A percentile compares a stretch with the other conserved stretches of the same genome.
Conservation (phyloP, 1,140 invertebrate species). For the Zaprionus capensis region DNA sequence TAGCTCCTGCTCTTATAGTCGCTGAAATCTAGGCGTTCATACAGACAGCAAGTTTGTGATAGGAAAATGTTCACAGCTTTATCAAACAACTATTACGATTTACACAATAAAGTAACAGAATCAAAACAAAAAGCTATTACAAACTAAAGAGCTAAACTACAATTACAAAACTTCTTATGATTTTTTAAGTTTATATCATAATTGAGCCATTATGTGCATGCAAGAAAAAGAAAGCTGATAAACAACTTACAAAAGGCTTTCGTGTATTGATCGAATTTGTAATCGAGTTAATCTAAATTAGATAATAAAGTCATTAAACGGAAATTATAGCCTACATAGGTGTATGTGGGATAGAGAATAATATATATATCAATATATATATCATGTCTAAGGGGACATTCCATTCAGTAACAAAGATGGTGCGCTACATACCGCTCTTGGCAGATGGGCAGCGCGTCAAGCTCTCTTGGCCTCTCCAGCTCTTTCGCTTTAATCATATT, state of each 20-base stretch:
- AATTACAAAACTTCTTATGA: conserved; percentile 66
- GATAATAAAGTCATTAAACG: not conserved
- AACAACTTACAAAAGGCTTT: conserved; percentile 15
- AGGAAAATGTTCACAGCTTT: no score
- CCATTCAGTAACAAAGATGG: conserved; percentile 48
- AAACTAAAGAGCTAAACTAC: conserved; percentile 40
- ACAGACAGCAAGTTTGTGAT: no score
- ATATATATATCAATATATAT: conserved; percentile 46
- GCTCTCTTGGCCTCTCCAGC: conserved; percentile 61
- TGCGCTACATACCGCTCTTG: conserved; percentile 67
- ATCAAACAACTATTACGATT: not conserved
- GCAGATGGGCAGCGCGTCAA: conserved; percentile 59
- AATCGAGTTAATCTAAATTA: not conserved
- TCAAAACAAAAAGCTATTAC: conserved; percentile 1
- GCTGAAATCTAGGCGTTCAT: no score
- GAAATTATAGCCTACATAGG: not conserved
- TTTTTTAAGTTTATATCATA: conserved; percentile 69
- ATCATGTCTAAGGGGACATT: not conserved
- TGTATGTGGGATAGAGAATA: conserved; percentile 13
- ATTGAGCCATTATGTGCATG: conserved; percentile 72
- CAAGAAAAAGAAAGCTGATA: conserved; percentile 61
- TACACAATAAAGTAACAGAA: not conserved
- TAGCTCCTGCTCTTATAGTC: no score
- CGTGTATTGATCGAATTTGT: not conserved
- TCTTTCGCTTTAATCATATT: conserved; percentile 65